Evolutionary conservation across 2,888 invertebrate species (phyloP).

Genomic region (Leptogaster cylindrica): DNA sequence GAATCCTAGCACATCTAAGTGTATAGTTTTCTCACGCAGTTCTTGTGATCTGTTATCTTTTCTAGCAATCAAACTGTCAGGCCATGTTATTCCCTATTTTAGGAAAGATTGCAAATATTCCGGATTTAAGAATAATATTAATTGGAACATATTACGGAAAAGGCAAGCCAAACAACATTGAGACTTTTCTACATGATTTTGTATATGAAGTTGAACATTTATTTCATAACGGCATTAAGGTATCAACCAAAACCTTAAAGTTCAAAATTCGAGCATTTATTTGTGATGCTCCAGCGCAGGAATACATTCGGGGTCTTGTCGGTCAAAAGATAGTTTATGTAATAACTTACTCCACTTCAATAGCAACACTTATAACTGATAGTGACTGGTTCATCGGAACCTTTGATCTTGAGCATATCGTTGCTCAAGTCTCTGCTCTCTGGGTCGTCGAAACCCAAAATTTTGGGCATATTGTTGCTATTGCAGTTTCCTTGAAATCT

Average conservation of each 20-base stretch:
- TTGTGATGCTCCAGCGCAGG: constrained; percentile 4
- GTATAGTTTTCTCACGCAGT: too few species aligned
- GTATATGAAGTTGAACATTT: not conserved
- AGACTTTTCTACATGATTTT: constrained; percentile 11
- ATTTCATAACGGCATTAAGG: not conserved
- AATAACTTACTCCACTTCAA: not conserved
- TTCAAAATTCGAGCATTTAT: not conserved
- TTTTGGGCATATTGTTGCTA: too few species aligned
- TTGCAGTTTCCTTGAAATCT: too few species aligned
- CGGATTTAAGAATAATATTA: not conserved
- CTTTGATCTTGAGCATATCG: too few species aligned
- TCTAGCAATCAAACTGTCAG: too few species aligned
- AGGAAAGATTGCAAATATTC: constrained; percentile 3
- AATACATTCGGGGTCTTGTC: not conserved
- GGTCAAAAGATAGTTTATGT: not conserved
- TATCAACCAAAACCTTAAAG: not conserved
- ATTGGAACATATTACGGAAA: not conserved
- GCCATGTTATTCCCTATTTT: too few species aligned
- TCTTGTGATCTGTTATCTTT: too few species aligned
- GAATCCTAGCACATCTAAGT: too few species aligned
- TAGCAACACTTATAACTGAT: not conserved
- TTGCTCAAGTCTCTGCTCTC: too few species aligned
- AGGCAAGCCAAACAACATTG: not conserved
- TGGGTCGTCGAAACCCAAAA: not conserved
- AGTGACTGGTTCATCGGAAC: too few species aligned